phyloP scores from a whole-genome alignment of 2,888 invertebrate species.

The Oscheius sp. region DNA sequence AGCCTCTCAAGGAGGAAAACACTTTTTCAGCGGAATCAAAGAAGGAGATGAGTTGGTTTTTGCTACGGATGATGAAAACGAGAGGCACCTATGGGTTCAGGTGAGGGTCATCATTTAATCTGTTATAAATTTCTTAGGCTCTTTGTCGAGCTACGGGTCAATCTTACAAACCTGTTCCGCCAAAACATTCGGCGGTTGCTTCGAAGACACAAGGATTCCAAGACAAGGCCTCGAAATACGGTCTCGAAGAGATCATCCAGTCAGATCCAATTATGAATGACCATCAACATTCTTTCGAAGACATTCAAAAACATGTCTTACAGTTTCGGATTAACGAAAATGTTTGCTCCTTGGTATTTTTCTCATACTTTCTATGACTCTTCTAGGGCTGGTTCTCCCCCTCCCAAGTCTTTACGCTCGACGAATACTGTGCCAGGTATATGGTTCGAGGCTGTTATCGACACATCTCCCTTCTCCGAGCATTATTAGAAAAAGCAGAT shows the following conservation, averaged over 20 bases:
- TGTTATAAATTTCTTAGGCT: conserved; percentile 74
- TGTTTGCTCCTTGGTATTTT: conserved; percentile 91
- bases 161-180: conserved; percentile 96
- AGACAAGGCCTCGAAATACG: conserved; percentile 94
- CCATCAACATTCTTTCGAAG: conserved; percentile 89
- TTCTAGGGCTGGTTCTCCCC: conserved; percentile 97
- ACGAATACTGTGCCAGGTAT: conserved; percentile 96
- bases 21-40: conserved; percentile 92
- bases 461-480: conserved; percentile 92
- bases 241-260: conserved; percentile 95
- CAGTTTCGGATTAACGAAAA: conserved; percentile 95
- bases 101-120: conserved; percentile 20
- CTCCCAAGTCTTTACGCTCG: conserved; percentile 96
- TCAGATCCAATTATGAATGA: conserved; percentile 98
- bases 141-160: conserved; percentile 99
- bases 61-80: conserved; percentile 95
- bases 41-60: conserved; percentile 96
- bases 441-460: conserved; percentile 92
- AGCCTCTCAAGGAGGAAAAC: conserved; percentile 84
- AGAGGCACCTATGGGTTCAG: conserved; percentile 98
- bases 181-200: conserved; percentile 72
- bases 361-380: background rate
- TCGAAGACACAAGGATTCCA: conserved; percentile 67
- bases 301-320: conserved; percentile 88
- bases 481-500: conserved; percentile 81